Base-by-base conservation (phyloP, 2,113 vertebrate species). In the Macaca nemestrina region DNA sequence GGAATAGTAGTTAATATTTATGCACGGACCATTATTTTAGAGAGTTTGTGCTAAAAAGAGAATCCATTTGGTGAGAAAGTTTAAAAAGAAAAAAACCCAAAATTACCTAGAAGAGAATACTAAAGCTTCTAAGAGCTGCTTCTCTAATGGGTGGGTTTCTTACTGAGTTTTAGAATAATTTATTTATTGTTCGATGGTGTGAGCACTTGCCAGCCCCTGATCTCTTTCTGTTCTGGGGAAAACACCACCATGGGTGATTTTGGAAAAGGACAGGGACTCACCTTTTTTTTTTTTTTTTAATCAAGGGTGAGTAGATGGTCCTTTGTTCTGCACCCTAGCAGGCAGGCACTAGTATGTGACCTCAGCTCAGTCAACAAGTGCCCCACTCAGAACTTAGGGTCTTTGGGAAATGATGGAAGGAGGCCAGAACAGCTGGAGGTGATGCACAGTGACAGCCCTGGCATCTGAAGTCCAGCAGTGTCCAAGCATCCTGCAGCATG, bases 21-120 rank as follows among this genome's bases (percentile, higher is more conserved):
- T 88, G 48, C 52, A 27, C 25, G 50, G 67, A 38, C 73, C 78
- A 80, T 95, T 90, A 90, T 88, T 93, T 95, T 88, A 89, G 6
- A 92, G 40, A 32, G 45, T 67, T 55, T 78, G 43, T 95, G n/a
- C 89, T 91, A 82, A 80, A 90, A 98, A 55, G 12, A 38, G 43
- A 95, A 94, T 82, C 75, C 30, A 87, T 79, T 55, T 83, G 76
- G 57, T n/a, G 27, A 72, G 84, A 88, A 87, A 93, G 11, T 70
- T 94, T 84, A 38, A 87, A 90, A 89, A 67, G 32, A 67, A 89
- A 88, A 70, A 70, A n/a, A 35, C 27, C 11, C 38, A 67, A 90
- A 93, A 92, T 96, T 55, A 90, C 50, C 23, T 91, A 3, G 57
- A 72, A 82, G 76, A 64, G 38, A 81, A 92, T 32, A 32, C 8